These are phyloP conservation scores for Holothuria scabra DNA, from an alignment of 53 echinoderm and acorn worm genomes.

Conservation along the genomic window DNA sequence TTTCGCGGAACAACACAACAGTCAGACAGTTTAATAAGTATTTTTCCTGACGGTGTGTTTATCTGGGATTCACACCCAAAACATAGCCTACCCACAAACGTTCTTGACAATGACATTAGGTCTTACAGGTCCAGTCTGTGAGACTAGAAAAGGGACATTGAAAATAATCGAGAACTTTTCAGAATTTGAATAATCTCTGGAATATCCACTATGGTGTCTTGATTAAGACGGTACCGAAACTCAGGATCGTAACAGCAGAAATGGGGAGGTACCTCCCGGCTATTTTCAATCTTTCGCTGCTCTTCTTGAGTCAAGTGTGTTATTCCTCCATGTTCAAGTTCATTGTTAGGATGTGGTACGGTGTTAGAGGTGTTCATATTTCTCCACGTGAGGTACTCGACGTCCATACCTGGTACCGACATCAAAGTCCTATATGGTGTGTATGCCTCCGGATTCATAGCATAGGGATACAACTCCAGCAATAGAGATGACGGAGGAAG, in stretches of 20 bases:
- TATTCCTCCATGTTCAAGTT: constrained; percentile 59
- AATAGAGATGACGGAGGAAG: constrained; percentile 55
- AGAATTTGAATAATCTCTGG: not conserved
- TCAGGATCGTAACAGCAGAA: constrained; percentile 74
- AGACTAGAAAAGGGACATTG: too few relatives aligned
- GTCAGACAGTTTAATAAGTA: too few relatives aligned
- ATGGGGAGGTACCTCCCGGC: constrained; percentile 69
- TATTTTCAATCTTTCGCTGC: constrained; percentile 59
- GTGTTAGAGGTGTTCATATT: constrained; percentile 52
- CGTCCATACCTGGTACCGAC: constrained; percentile 49
- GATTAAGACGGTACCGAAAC: constrained; percentile 68
- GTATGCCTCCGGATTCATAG: constrained; percentile 70
- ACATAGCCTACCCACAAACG: too few relatives aligned
- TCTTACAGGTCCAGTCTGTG: too few relatives aligned
- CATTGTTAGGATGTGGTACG: constrained; percentile 53
- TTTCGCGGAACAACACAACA: too few relatives aligned
- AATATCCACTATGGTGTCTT: constrained; percentile 67
- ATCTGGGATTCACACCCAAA: too few relatives aligned
- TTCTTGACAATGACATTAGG: too few relatives aligned
- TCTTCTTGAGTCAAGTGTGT: constrained; percentile 53
- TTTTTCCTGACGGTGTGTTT: too few relatives aligned
- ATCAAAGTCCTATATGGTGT: constrained; percentile 73
- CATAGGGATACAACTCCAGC: constrained; percentile 73
- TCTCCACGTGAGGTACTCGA: constrained; percentile 63
- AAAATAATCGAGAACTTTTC: not conserved